These are phyloP conservation scores for Eupithecia pulchellata DNA, from an alignment of 2,888 invertebrate genomes.

Conservation along the genomic window DNA sequence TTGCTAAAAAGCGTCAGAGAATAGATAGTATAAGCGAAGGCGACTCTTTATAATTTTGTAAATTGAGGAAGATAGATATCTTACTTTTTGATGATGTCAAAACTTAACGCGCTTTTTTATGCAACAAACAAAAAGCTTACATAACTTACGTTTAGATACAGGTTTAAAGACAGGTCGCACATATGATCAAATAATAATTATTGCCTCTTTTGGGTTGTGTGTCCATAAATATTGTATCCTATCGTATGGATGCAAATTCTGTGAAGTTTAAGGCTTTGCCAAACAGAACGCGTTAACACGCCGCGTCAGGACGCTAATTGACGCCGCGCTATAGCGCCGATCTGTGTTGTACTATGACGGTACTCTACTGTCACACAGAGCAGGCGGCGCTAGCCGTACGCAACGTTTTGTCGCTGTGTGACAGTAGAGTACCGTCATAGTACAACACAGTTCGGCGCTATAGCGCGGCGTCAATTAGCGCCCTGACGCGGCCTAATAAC, in stretches of 20 bases:
- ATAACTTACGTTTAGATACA: not conserved
- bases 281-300: too few species aligned
- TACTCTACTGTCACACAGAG: too few species aligned
- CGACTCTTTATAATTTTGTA: not conserved
- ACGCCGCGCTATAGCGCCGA: too few species aligned
- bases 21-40: not conserved
- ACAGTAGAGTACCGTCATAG: too few species aligned
- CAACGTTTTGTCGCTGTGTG: too few species aligned
- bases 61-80: slow-evolving; percentile 1
- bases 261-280: too few species aligned
- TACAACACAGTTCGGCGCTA: too few species aligned
- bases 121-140: not conserved
- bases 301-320: too few species aligned
- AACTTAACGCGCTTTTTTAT: not conserved
- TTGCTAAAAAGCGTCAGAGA: not conserved
- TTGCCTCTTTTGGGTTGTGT: not conserved
- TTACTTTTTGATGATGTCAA: not conserved
- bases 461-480: too few species aligned
- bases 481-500: too few species aligned
- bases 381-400: too few species aligned
- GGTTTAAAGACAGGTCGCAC: not conserved
- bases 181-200: not conserved
- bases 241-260: not conserved
- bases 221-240: not conserved
- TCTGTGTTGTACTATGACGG: too few species aligned